Evolutionary conservation across 2,113 vertebrate genomes (phyloP).

Genomic region (Lophotis ruficrista): DNA sequence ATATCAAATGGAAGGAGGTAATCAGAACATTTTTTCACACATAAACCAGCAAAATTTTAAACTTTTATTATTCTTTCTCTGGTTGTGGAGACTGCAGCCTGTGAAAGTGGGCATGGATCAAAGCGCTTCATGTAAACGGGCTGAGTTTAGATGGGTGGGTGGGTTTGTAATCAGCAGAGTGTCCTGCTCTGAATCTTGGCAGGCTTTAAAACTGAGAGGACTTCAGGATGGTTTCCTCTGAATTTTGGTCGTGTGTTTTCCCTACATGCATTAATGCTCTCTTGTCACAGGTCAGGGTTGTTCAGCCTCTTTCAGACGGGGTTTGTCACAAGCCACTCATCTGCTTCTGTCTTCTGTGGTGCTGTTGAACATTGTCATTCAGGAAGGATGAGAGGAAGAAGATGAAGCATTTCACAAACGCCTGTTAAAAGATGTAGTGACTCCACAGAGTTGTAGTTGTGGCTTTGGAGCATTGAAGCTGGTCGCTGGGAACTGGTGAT

Average conservation of each 20-base stretch:
- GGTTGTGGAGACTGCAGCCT: background rate
- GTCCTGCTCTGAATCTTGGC: background rate
- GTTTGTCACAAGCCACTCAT: background rate
- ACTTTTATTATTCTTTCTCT: background rate
- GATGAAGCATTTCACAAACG: background rate
- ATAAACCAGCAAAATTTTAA: background rate
- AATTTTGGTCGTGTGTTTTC: background rate
- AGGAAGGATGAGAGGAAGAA: background rate
- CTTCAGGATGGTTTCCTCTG: background rate
- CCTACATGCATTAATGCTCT: background rate
- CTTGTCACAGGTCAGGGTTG: background rate
- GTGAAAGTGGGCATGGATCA: background rate
- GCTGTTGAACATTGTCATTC: background rate
- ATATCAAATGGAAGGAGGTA: background rate
- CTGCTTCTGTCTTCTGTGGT: background rate
- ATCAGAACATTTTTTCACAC: background rate
- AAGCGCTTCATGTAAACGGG: rapidly evolving
- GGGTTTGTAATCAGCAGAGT: background rate
- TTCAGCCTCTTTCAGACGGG: background rate
- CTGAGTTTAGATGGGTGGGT: background rate
- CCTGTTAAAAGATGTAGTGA: background rate
- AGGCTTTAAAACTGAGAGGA: background rate
- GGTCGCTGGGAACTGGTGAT: background rate
- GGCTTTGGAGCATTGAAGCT: background rate
- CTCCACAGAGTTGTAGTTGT: background rate